Evolutionary conservation across 2,113 vertebrate genomes (phyloP).

Genomic region (Hippoglossus stenolepis): DNA sequence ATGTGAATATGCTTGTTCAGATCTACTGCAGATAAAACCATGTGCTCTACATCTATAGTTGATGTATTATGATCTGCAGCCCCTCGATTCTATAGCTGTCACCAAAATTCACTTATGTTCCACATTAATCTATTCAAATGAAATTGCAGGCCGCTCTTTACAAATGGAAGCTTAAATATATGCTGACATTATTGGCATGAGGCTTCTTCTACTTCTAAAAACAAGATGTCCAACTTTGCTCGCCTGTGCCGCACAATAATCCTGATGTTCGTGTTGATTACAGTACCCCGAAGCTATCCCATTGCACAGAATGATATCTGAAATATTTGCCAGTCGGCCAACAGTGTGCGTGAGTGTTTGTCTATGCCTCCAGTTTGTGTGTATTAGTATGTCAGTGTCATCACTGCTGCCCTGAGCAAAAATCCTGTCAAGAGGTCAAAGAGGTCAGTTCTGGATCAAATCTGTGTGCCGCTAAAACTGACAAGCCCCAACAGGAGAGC

Average conservation of each 20-base stretch:
- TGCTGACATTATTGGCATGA: background rate
- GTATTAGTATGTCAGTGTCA: conserved; percentile 47
- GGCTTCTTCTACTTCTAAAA: conserved; percentile 13
- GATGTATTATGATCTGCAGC: conserved; percentile 5
- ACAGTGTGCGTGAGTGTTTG: background rate
- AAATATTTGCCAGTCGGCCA: conserved; percentile 61
- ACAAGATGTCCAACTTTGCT: conserved; percentile 22
- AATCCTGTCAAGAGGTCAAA: conserved; percentile 73
- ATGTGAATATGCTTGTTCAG: background rate
- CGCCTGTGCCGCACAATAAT: conserved; percentile 3
- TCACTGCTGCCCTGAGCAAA: conserved; percentile 59
- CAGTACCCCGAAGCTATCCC: conserved; percentile 35
- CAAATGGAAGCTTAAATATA: conserved; percentile 1
- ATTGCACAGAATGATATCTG: conserved; percentile 46
- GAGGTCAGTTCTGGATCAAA: conserved; percentile 73
- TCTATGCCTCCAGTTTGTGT: conserved; percentile 9
- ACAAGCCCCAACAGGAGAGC: conserved; percentile 71
- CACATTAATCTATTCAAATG: conserved; percentile 9
- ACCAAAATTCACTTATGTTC: conserved; percentile 27
- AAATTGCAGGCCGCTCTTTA: background rate
- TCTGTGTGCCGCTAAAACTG: conserved; percentile 69
- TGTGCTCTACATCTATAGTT: background rate
- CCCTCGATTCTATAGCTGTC: conserved; percentile 23
- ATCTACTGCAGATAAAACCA: conserved; percentile 1
- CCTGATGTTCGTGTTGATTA: conserved; percentile 37